Base-by-base conservation (phyloP, 2,113 vertebrate species). In the Pitta sordida region DNA sequence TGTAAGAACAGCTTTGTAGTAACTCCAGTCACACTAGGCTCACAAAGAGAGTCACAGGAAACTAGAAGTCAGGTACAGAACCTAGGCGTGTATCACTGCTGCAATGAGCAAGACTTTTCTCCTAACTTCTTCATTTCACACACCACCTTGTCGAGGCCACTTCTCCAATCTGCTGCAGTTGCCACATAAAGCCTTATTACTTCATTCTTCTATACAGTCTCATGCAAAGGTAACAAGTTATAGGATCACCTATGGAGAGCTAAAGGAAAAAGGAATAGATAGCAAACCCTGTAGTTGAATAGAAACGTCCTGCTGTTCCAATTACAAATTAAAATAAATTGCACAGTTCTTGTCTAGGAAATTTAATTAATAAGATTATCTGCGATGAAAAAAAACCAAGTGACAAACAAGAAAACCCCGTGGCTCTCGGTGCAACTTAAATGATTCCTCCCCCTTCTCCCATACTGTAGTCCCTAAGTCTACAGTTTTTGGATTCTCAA, bases 331-430 rank as follows among this genome's bases (percentile, higher is more conserved):
- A 62, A 65, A 96, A 84, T 44, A 76, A 81, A 80, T 20, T 27
- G 51, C 43, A 86, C 19, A 81, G 39, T 26, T 87, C 62, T 81
- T 83, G 73, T 81, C 43, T 22, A 86, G 86, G 74, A 81, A 83
- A 83, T 92, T 60, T 95, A 86, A 86, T 92, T 94, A 95, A 70
- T 83, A 85, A 91, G 86, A 95, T 95, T 92, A 95, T 71, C 68
- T 80, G 62, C 55, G 52, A 91, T 76, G 24, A 44, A 75, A 87
- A 89, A 64, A 67, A 59, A 81, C 41, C 32, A 74, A 83, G 10
- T 20, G 15, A 64, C 26, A 84, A 74, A 65, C 52, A 86, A 70
- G 15, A 70, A 91, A 85, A 62, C 34, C 39, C 58, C 60, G 22
- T 34, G 77, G 44, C 36, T 93, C 52, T 88, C 58, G 76, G 51